Evolutionary conservation across 2,113 vertebrate species (phyloP).

Genomic region (Urocitellus parryii): DNA sequence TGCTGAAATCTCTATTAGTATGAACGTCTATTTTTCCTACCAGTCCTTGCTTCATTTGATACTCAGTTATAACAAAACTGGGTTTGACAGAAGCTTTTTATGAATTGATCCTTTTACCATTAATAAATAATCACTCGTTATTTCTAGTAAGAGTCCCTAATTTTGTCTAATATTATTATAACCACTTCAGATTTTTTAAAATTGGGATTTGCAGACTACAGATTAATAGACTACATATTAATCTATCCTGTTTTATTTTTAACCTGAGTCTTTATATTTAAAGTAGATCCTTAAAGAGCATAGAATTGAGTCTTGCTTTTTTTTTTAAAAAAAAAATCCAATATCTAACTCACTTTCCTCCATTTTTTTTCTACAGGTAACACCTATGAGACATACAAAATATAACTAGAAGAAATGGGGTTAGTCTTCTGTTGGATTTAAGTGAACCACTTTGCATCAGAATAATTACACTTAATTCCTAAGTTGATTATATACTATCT

Average conservation of each 20-base stretch:
- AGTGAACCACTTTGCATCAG: background rate
- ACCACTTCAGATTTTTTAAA: background rate
- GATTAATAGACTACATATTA: background rate
- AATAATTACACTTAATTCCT: background rate
- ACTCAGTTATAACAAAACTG: background rate
- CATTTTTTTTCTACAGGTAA: background rate
- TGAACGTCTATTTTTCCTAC: background rate
- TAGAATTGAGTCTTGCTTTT: background rate
- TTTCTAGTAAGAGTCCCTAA: background rate
- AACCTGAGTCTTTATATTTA: background rate
- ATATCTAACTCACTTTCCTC: background rate
- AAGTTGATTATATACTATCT: background rate
- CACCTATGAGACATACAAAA: background rate
- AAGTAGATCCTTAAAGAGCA: background rate
- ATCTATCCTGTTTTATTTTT: background rate
- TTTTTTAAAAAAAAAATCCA: background rate
- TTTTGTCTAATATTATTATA: background rate
- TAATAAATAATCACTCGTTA: background rate
- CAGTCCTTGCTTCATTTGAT: background rate
- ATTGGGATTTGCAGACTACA: background rate
- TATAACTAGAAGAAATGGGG: background rate
- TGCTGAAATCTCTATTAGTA: background rate
- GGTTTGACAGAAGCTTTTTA: background rate
- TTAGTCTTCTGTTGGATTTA: background rate
- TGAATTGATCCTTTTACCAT: background rate